phyloP scores from a whole-genome alignment of 2,113 vertebrate species.

The Tympanuchus pallidicinctus region DNA sequence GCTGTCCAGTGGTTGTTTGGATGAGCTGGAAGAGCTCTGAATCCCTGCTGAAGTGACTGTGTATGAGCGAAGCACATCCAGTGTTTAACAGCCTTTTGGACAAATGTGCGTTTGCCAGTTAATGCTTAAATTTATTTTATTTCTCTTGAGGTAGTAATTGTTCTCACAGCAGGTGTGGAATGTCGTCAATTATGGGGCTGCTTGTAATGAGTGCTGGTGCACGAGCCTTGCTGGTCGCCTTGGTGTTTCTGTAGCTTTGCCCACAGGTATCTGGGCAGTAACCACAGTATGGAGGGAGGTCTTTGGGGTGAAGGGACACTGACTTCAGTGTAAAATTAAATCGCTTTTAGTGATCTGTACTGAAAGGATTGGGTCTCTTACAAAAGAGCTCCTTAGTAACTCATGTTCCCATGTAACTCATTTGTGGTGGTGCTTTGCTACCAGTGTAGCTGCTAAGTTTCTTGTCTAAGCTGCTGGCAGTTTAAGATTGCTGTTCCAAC shows the following conservation, averaged over 20 bases:
- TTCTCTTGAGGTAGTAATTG: not conserved
- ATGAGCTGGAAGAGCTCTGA: not conserved
- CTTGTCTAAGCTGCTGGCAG: not conserved
- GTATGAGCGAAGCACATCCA: not conserved
- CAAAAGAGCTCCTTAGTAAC: not conserved
- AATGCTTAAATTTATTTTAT: not conserved
- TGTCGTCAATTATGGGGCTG: not conserved
- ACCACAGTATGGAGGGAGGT: rapidly evolving
- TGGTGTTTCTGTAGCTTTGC: not conserved
- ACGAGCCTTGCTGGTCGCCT: not conserved
- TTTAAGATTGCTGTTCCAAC: not conserved
- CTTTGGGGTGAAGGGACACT: not conserved
- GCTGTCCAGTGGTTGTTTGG: not conserved
- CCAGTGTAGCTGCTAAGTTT: not conserved
- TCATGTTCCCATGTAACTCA: rapidly evolving
- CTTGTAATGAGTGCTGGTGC: not conserved
- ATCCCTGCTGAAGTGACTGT: not conserved
- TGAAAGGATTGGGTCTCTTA: not conserved
- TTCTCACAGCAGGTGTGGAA: not conserved
- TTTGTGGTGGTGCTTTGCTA: not conserved
- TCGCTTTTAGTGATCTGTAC: not conserved
- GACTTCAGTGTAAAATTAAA: not conserved
- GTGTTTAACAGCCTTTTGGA: not conserved
- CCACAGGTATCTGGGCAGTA: not conserved
- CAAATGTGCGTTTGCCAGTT: not conserved